Conservation (phyloP, 2,888 invertebrate species). For the Byasa hedistus region DNA sequence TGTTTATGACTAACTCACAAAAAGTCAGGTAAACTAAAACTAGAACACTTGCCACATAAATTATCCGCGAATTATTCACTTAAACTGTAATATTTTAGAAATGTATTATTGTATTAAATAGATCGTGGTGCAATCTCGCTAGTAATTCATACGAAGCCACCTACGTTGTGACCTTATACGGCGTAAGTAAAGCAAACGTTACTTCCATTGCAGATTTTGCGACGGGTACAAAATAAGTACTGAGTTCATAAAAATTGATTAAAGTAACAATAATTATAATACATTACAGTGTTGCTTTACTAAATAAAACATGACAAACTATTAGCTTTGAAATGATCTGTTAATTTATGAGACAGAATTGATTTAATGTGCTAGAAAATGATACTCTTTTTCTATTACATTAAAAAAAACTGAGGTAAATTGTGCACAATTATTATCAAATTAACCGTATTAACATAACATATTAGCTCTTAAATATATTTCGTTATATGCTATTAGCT, state of each 20-base stretch:
- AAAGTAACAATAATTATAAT: background rate
- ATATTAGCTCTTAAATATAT: too few relatives aligned
- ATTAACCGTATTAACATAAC: too few relatives aligned
- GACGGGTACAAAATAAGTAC: conserved; percentile 22
- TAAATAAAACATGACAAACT: background rate
- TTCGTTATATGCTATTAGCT: too few relatives aligned
- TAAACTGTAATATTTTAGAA: conserved; percentile 11
- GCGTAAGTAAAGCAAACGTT: conserved; percentile 36
- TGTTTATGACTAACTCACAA: background rate
- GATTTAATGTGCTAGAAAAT: too few relatives aligned
- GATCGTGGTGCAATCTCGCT: conserved; percentile 33
- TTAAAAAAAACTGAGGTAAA: too few relatives aligned
- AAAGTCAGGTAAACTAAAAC: background rate
- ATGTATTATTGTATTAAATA: conserved; percentile 21
- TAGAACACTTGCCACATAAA: background rate
- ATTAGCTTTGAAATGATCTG: too few relatives aligned
- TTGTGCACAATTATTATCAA: too few relatives aligned
- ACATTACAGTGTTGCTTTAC: background rate
- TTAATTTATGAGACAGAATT: too few relatives aligned
- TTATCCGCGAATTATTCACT: background rate
- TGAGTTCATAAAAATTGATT: background rate
- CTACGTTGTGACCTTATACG: conserved; percentile 49
- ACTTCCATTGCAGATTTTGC: conserved; percentile 32
- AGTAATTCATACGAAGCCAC: conserved; percentile 52
- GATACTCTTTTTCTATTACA: too few relatives aligned